A percentile compares a stretch with the other conserved stretches of the same genome.
Evolutionary conservation across 2,113 vertebrate species (phyloP).

Genomic region (Rynchops niger): DNA sequence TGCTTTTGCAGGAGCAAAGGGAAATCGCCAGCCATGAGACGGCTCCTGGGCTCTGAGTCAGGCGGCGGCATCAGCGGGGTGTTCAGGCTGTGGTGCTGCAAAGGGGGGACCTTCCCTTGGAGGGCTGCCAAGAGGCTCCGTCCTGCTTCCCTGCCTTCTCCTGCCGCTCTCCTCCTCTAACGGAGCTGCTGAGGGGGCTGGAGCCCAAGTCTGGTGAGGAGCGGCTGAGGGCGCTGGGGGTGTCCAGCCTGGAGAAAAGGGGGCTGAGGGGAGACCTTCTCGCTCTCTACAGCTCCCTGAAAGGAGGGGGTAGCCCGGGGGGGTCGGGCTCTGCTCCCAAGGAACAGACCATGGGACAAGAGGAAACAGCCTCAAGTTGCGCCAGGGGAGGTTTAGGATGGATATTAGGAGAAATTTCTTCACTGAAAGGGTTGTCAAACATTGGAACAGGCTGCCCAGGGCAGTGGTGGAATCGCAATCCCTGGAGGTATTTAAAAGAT

Average conservation of each 20-base stretch:
- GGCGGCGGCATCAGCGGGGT: fast-evolving
- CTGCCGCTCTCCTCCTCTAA: neutral
- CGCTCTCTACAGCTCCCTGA: neutral
- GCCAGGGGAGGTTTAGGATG: neutral
- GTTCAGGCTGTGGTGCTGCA: neutral
- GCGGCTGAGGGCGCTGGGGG: neutral
- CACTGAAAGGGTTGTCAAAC: neutral
- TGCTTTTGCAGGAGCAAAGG: neutral
- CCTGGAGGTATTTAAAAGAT: neutral
- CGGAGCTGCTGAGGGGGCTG: neutral
- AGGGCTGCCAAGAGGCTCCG: neutral
- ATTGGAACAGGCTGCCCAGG: neutral
- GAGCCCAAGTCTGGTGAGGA: neutral
- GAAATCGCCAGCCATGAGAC: neutral
- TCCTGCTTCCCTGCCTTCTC: neutral
- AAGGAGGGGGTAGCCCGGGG: neutral
- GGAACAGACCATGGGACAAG: neutral
- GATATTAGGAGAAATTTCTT: neutral
- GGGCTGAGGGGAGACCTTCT: neutral
- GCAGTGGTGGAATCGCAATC: neutral
- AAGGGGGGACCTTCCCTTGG: neutral
- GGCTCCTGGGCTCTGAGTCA: neutral
- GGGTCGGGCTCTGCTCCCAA: neutral
- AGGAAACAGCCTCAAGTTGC: neutral
- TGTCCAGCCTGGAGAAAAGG: neutral